A percentile compares a stretch with the other conserved stretches of the same genome.
Conservation (phyloP, 1,140 invertebrate species). For the Drosophila pruinosa region DNA sequence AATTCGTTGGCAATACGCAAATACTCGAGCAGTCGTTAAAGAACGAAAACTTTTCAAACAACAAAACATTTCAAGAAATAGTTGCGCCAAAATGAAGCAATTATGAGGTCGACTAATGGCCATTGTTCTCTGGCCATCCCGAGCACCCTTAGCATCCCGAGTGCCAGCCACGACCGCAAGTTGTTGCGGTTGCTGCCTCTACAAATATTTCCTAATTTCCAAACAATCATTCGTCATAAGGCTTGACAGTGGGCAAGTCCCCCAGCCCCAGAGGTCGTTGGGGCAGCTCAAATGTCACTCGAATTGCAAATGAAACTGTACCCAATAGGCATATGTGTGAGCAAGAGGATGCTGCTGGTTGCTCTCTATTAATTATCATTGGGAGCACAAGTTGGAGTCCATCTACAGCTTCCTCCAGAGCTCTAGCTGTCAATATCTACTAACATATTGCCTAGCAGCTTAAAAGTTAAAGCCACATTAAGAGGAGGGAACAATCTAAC, state of each 20-base stretch:
- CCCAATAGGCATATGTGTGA: not conserved
- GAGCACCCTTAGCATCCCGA: not conserved
- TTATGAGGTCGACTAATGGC: constrained; percentile 80
- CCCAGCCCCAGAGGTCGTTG: too few species aligned
- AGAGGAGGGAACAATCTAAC: too few species aligned
- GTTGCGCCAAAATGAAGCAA: constrained; percentile 68
- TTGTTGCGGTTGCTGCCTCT: not conserved
- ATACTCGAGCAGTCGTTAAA: constrained; percentile 25
- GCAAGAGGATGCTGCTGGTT: too few species aligned
- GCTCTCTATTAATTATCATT: too few species aligned
- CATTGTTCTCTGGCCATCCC: constrained; percentile 48
- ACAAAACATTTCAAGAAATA: constrained; percentile 61
- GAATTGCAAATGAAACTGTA: too few species aligned
- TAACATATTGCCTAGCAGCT: too few species aligned
- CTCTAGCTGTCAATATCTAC: too few species aligned
- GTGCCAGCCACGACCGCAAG: not conserved
- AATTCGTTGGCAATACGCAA: constrained; percentile 24
- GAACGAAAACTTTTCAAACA: constrained; percentile 11
- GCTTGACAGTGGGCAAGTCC: not conserved
- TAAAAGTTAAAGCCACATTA: too few species aligned
- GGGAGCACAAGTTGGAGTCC: too few species aligned
- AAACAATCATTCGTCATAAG: constrained; percentile 11
- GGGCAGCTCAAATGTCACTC: not conserved
- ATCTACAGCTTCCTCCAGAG: too few species aligned
- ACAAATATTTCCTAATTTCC: constrained; percentile 17